phyloP scores from a whole-genome alignment of 2,113 vertebrate species.

The Corythaeola cristata region DNA sequence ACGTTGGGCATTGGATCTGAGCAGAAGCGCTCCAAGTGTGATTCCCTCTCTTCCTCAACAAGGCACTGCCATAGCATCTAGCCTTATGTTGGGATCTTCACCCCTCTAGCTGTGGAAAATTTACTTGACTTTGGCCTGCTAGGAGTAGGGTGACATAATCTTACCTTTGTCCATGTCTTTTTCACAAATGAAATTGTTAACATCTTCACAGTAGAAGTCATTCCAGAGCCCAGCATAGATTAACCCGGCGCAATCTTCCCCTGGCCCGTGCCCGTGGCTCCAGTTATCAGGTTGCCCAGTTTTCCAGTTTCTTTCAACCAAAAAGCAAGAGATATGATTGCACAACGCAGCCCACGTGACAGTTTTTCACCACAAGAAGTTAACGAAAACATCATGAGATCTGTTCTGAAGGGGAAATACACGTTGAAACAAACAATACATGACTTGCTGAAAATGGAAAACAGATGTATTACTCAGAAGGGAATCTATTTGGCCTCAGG shows the following conservation, averaged over 20 bases:
- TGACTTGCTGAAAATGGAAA: conserved; percentile 52
- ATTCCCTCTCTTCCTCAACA: neutral
- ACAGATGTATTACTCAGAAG: conserved; percentile 58
- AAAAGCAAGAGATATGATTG: conserved; percentile 68
- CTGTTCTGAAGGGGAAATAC: conserved; percentile 55
- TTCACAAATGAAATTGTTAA: conserved; percentile 91
- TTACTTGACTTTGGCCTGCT: neutral
- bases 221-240: conserved; percentile 89
- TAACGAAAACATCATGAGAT: conserved; percentile 44
- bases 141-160: neutral
- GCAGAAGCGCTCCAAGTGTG: neutral
- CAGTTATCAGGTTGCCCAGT: conserved; percentile 93
- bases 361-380: conserved; percentile 50
- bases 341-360: conserved; percentile 19
- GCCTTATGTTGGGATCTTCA: neutral
- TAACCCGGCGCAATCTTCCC: conserved; percentile 90
- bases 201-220: conserved; percentile 90
- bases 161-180: conserved; percentile 82
- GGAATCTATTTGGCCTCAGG: neutral
- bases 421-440: conserved; percentile 54
- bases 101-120: neutral
- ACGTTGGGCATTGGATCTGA: neutral
- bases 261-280: conserved; percentile 80
- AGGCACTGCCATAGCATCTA: neutral
- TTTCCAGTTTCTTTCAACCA: conserved; percentile 88